These are phyloP conservation scores for Hemichromis elongatus DNA, from an alignment of 2,113 vertebrate genomes.

Conservation along the genomic window DNA sequence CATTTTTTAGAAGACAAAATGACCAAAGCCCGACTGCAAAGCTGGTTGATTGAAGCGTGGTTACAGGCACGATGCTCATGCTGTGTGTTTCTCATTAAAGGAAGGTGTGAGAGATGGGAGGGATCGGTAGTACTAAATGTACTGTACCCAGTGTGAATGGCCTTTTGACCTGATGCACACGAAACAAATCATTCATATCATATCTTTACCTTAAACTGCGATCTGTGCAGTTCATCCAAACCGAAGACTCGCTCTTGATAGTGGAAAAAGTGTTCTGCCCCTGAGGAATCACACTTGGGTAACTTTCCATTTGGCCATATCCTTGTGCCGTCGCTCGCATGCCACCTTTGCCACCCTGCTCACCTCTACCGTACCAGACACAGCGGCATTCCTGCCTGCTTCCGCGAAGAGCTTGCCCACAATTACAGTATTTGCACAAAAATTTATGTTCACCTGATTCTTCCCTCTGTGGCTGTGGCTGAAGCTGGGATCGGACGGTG, in stretches of 20 bases:
- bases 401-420: slow-evolving; percentile 2
- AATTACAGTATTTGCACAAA: slow-evolving; percentile 54
- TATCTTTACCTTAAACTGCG: slow-evolving; percentile 54
- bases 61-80: not conserved
- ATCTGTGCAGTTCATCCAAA: slow-evolving; percentile 52
- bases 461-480: not conserved
- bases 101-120: not conserved
- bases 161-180: not conserved
- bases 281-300: slow-evolving; percentile 36
- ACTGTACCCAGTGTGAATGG: not conserved
- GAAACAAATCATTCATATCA: not conserved
- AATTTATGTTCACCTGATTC: not conserved
- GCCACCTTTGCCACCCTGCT: slow-evolving; percentile 12
- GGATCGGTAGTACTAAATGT: not conserved
- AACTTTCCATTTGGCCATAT: slow-evolving; percentile 60
- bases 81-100: not conserved
- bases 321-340: slow-evolving; percentile 10
- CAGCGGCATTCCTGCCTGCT: slow-evolving; percentile 42
- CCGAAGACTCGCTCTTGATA: slow-evolving; percentile 52
- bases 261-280: slow-evolving; percentile 24
- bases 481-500: slow-evolving; percentile 8
- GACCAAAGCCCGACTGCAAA: not conserved
- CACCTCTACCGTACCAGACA: slow-evolving; percentile 20
- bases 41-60: not conserved
- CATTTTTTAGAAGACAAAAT: not conserved